phyloP scores from a whole-genome alignment of 92 coral and sea anemone species.

The Muricea muricata region DNA sequence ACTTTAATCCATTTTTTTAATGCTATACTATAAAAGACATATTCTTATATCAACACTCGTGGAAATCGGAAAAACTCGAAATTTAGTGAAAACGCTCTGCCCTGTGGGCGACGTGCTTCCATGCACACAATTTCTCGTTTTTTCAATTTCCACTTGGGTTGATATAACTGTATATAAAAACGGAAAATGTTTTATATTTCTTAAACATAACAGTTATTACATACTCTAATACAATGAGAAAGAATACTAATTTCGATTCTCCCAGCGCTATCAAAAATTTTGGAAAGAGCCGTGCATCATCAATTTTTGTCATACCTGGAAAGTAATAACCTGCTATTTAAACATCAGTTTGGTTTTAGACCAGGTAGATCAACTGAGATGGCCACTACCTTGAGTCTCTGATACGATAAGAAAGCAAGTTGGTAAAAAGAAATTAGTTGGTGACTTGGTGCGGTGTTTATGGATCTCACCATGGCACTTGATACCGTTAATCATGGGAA shows the following conservation, averaged over 20 bases:
- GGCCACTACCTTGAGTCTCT: not conserved
- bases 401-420: not conserved
- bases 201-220: too few species aligned
- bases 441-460: not conserved
- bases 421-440: not conserved
- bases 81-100: too few species aligned
- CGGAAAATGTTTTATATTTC: too few species aligned
- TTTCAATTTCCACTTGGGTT: too few species aligned
- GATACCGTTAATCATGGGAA: conserved; percentile 20
- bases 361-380: not conserved
- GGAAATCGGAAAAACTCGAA: too few species aligned
- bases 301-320: not conserved
- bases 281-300: not conserved
- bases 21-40: too few species aligned
- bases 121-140: too few species aligned
- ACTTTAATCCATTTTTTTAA: too few species aligned
- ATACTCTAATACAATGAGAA: too few species aligned
- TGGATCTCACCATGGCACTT: not conserved
- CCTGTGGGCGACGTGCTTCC: too few species aligned
- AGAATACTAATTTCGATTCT: conserved; percentile 8
- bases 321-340: not conserved
- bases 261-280: conserved; percentile 5
- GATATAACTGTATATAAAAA: too few species aligned
- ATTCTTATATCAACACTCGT: too few species aligned
- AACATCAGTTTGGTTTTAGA: not conserved